Percentiles rank a stretch among this genome's conserved stretches.
phyloP scores from a whole-genome alignment of 1,140 invertebrate genomes.

The Drosophila parvula region DNA sequence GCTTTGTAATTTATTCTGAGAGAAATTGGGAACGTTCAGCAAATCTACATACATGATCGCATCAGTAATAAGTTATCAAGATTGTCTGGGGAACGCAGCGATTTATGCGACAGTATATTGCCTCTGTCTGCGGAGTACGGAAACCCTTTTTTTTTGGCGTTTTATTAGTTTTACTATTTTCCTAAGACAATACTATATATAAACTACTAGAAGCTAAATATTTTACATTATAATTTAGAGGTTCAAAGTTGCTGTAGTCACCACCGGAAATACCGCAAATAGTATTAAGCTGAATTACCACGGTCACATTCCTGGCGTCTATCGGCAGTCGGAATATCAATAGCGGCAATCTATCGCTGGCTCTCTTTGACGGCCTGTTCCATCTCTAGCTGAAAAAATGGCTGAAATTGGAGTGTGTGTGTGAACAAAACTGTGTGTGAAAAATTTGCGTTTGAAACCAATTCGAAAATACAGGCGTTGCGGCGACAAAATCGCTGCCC shows the following conservation, averaged over 20 bases:
- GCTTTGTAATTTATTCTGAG: too few species aligned
- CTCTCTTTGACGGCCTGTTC: not conserved
- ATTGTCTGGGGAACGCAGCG: too few species aligned
- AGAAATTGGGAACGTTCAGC: too few species aligned
- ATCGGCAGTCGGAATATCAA: not conserved
- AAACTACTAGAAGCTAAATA: too few species aligned
- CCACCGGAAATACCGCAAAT: not conserved
- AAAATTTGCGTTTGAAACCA: slow-evolving; percentile 52
- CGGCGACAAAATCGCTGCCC: slow-evolving; percentile 12
- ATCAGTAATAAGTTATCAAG: too few species aligned
- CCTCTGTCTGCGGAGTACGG: too few species aligned
- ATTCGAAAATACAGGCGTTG: slow-evolving; percentile 44
- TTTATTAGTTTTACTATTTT: too few species aligned
- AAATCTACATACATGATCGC: too few species aligned
- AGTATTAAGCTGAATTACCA: not conserved
- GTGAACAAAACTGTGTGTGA: slow-evolving; percentile 55
- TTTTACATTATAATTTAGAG: too few species aligned
- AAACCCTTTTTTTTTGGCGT: too few species aligned
- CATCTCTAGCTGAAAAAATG: slow-evolving; percentile 52
- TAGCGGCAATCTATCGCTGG: slow-evolving; percentile 3
- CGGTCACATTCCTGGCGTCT: not conserved
- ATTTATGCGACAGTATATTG: too few species aligned
- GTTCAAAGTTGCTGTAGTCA: not conserved
- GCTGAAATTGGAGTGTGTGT: slow-evolving; percentile 52
- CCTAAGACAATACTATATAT: too few species aligned